These are phyloP conservation scores for Leptogaster cylindrica DNA, from an alignment of 2,888 invertebrate genomes.

Conservation along the genomic window DNA sequence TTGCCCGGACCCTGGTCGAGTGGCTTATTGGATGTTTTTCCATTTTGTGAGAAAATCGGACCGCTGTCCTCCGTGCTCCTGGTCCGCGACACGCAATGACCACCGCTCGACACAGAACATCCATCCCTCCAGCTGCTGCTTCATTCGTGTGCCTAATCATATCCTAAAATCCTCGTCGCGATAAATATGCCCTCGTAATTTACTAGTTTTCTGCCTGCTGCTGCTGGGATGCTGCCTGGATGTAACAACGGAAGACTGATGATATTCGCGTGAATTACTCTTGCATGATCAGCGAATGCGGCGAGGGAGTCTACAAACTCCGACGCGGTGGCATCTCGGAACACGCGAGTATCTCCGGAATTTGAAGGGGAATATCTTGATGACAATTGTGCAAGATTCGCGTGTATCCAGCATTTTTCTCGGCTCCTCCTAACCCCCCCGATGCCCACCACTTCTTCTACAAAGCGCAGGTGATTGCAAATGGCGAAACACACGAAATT, in stretches of 20 bases:
- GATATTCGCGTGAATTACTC: conserved; percentile 44
- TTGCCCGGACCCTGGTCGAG: conserved; percentile 20
- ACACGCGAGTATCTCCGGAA: conserved; percentile 37
- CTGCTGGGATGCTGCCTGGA: neutral
- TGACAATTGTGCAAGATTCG: conserved; percentile 43
- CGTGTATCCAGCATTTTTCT: conserved; percentile 32
- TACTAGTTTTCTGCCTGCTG: conserved; percentile 25
- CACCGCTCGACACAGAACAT: neutral
- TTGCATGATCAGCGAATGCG: conserved; percentile 39
- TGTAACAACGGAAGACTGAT: conserved; percentile 29
- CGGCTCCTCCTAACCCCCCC: neutral
- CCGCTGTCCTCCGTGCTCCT: conserved; percentile 11
- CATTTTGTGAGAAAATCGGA: conserved; percentile 23
- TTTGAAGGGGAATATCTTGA: conserved; percentile 36
- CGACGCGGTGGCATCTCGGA: conserved; percentile 40
- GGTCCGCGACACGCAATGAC: conserved; percentile 26
- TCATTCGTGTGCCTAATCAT: conserved; percentile 50
- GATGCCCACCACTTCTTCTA: neutral
- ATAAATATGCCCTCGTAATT: conserved; percentile 49
- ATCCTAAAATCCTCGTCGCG: conserved; percentile 50
- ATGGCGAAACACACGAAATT: neutral
- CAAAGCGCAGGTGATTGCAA: neutral
- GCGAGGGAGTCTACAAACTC: conserved; percentile 11
- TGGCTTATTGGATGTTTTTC: conserved; percentile 40
- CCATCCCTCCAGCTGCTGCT: conserved; percentile 7